Conservation (phyloP, 2,113 vertebrate genomes). For the Cephalopterus ornatus region DNA sequence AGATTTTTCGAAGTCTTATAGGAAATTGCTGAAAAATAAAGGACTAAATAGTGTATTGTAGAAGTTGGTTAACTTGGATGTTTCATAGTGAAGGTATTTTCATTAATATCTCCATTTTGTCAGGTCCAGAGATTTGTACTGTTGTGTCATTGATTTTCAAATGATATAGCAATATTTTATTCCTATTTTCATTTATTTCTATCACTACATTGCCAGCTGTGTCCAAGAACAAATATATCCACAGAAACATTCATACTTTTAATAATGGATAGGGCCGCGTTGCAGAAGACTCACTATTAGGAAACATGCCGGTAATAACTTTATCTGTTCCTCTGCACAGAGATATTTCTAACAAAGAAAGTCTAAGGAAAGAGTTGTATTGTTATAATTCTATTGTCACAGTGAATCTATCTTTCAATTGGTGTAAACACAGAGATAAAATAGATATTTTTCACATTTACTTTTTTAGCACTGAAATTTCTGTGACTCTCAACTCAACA, state of each 20-base stretch:
- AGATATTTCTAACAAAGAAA: neutral
- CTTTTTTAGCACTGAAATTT: neutral
- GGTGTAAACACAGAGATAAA: neutral
- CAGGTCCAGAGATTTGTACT: neutral
- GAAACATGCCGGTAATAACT: neutral
- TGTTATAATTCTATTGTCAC: neutral
- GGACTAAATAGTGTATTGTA: neutral
- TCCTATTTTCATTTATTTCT: conserved; percentile 5
- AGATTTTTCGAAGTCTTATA: neutral
- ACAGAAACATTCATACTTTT: neutral
- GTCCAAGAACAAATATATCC: neutral
- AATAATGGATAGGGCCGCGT: neutral
- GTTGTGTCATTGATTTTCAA: neutral
- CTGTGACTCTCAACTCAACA: neutral
- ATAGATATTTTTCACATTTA: neutral
- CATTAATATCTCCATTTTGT: neutral
- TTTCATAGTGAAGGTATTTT: neutral
- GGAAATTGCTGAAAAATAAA: neutral
- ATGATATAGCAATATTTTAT: neutral
- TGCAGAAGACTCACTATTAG: neutral
- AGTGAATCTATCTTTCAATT: neutral
- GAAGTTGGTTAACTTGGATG: neutral
- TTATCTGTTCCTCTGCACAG: neutral
- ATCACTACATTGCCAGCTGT: neutral
- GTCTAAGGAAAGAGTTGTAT: neutral